Conservation (phyloP, 2,113 vertebrate genomes). For the Trematocara unimaculatum region DNA sequence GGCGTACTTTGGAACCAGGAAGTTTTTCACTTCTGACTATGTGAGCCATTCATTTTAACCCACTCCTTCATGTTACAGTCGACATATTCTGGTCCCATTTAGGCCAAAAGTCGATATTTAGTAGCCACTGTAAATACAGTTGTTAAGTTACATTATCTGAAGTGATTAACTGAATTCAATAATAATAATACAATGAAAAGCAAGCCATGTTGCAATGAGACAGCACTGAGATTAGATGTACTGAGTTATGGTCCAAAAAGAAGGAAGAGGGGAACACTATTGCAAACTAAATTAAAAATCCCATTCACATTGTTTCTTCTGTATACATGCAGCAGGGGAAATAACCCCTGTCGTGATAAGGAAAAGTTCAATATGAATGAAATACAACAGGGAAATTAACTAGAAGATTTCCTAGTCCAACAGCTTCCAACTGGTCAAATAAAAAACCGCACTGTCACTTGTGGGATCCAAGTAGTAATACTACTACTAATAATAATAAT, state of each 20-base stretch:
- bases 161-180: background rate
- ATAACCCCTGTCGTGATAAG: constrained; percentile 45
- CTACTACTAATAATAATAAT: too few species aligned
- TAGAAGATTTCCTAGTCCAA: background rate
- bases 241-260: background rate
- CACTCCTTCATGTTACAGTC: background rate
- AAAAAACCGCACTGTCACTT: background rate
- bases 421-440: background rate
- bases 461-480: background rate
- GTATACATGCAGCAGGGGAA: constrained; percentile 23
- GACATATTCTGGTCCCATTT: background rate
- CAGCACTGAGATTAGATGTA: background rate
- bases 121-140: background rate
- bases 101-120: background rate
- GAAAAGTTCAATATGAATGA: background rate
- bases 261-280: background rate
- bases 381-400: background rate
- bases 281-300: background rate
- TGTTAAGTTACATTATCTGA: background rate
- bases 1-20: background rate
- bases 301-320: constrained; percentile 13
- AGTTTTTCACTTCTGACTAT: background rate
- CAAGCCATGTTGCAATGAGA: background rate
- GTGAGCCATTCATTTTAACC: background rate
- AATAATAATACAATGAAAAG: background rate